Percentiles rank a stretch among this genome's conserved stretches.
These are phyloP conservation scores for Ptychobarbus kaznakovi DNA, from an alignment of 2,797 vertebrate species.

Conservation along the genomic window DNA sequence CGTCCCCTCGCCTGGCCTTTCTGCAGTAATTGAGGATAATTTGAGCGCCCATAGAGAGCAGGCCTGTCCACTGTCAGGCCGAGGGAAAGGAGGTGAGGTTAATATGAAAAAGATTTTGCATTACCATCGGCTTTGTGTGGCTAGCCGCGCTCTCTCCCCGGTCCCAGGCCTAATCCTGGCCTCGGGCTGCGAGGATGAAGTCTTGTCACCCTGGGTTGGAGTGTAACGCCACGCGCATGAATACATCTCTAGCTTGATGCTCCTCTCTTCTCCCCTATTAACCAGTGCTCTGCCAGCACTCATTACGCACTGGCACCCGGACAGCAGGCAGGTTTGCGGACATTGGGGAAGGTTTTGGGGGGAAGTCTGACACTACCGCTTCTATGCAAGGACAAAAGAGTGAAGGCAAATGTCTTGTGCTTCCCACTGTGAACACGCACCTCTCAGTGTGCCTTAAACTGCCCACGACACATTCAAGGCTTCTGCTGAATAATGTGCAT, in stretches of 20 bases:
- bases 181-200: conserved; percentile 87
- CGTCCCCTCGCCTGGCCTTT: conserved; percentile 94
- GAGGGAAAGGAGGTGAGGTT: conserved; percentile 88
- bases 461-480: conserved; percentile 46
- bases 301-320: conserved; percentile 81
- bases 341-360: conserved; percentile 71
- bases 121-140: conserved; percentile 85
- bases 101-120: conserved; percentile 97
- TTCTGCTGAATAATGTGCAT: conserved; percentile 47
- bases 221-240: conserved; percentile 79
- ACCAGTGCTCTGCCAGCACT: conserved; percentile 82
- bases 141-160: conserved; percentile 61
- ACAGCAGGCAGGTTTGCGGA: conserved; percentile 73
- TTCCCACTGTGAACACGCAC: conserved; percentile 38
- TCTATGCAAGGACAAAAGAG: conserved; percentile 61
- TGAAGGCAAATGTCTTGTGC: conserved; percentile 49
- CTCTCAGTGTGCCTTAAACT: conserved; percentile 44
- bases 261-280: conserved; percentile 79
- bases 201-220: conserved; percentile 82
- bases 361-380: conserved; percentile 73
- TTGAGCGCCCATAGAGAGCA: conserved; percentile 90
- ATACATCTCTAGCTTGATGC: conserved; percentile 76
- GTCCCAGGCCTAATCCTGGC: conserved; percentile 93
- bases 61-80: conserved; percentile 92
- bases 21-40: conserved; percentile 98